Evolutionary conservation across 2,113 vertebrate species (phyloP).

Genomic region (Coptodon bakossiorum): DNA sequence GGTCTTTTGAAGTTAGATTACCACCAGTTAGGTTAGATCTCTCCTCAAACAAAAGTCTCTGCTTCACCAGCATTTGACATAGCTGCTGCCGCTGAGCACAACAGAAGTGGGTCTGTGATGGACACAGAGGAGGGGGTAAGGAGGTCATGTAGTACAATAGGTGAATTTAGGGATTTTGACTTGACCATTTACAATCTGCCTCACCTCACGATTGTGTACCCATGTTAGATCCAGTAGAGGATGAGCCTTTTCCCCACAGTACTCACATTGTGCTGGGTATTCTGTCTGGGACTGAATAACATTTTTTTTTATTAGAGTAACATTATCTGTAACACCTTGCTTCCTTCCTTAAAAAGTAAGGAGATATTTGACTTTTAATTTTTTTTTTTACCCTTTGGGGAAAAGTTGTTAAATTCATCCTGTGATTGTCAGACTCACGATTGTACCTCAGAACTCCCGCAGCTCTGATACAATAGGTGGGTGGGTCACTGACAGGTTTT

Average conservation of each 20-base stretch:
- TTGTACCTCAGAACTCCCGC: constrained; percentile 50
- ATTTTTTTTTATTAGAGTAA: background rate
- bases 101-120: constrained; percentile 34
- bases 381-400: background rate
- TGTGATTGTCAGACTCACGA: constrained; percentile 28
- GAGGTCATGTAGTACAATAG: background rate
- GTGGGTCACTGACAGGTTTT: background rate
- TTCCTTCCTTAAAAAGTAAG: background rate
- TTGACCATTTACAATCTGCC: background rate
- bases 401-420: background rate
- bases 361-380: background rate
- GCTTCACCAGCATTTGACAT: constrained; percentile 22
- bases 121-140: background rate
- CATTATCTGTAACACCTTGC: background rate
- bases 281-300: background rate
- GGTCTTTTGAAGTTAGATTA: background rate
- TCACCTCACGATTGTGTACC: constrained; percentile 25
- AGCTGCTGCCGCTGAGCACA: constrained; percentile 39
- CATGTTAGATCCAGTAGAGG: constrained; percentile 26
- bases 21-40: background rate
- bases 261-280: constrained; percentile 39
- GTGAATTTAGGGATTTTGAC: background rate
- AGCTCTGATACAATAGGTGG: background rate
- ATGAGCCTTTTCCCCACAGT: constrained; percentile 38
- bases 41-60: background rate